These are phyloP conservation scores for Danaus chrysippus DNA, from an alignment of 2,888 invertebrate genomes.

Conservation along the genomic window DNA sequence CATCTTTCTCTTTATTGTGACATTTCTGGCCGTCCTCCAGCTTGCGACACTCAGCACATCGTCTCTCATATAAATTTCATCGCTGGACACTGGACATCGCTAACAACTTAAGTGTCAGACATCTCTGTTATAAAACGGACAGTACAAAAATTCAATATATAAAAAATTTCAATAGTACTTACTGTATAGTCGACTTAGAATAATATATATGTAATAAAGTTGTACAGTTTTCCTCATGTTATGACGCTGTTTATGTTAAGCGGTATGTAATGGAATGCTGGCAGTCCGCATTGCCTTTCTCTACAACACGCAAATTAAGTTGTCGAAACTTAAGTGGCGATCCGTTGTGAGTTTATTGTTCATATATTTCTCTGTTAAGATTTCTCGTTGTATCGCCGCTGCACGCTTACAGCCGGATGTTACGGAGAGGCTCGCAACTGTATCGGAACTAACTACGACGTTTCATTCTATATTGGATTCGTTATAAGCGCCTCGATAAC, in stretches of 20 bases:
- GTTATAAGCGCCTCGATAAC: constrained; percentile 20
- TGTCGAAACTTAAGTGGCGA: constrained; percentile 13
- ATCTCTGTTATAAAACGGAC: constrained; percentile 1
- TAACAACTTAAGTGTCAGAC: constrained; percentile 19
- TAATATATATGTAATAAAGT: too few species aligned
- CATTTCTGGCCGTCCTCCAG: constrained; percentile 68
- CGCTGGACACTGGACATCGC: constrained; percentile 29
- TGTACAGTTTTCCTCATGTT: too few species aligned
- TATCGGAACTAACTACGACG: constrained; percentile 50
- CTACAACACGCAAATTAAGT: constrained; percentile 14
- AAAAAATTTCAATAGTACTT: too few species aligned
- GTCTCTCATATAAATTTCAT: constrained; percentile 42
- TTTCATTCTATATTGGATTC: constrained; percentile 51
- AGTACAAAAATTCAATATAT: neutral
- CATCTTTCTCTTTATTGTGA: constrained; percentile 72
- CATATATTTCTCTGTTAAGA: constrained; percentile 46
- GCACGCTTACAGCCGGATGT: constrained; percentile 54
- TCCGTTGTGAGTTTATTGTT: constrained; percentile 46
- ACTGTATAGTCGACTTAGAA: too few species aligned
- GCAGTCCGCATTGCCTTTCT: constrained; percentile 9
- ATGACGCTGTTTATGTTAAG: neutral
- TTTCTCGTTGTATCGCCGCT: constrained; percentile 41
- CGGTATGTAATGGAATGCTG: neutral
- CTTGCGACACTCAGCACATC: constrained; percentile 59
- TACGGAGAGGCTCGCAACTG: constrained; percentile 49